These are phyloP conservation scores for Onthophagus sagittarius DNA, from an alignment of 2,888 invertebrate species.

Conservation along the genomic window DNA sequence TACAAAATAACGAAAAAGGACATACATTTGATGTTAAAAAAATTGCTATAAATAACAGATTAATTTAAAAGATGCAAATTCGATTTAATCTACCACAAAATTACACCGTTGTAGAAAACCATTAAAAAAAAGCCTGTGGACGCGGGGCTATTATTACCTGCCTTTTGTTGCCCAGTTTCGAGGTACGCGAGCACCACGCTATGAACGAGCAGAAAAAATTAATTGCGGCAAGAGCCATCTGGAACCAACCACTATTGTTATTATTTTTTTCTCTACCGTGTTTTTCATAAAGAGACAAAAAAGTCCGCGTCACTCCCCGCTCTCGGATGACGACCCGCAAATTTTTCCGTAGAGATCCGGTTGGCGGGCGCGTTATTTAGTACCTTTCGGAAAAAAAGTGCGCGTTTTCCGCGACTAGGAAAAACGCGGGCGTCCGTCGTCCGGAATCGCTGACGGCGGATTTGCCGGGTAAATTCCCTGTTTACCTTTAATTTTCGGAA, in stretches of 20 bases:
- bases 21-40: too few relatives aligned
- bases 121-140: too few relatives aligned
- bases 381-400: neutral
- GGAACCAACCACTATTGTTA: neutral
- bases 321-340: neutral
- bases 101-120: neutral
- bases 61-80: neutral
- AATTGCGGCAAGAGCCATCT: neutral
- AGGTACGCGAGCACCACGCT: neutral
- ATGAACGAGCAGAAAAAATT: neutral
- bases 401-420: neutral
- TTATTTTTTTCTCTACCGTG: neutral
- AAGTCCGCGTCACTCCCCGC: neutral
- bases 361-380: neutral
- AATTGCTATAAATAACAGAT: neutral
- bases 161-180: neutral
- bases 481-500: neutral
- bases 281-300: neutral
- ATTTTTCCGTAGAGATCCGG: neutral
- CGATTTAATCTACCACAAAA: neutral
- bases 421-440: neutral
- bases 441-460: neutral
- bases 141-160: neutral
- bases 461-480: neutral
- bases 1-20: neutral